Evolutionary conservation across 2,888 invertebrate species (phyloP).

Genomic region (Spisula subtruncata): DNA sequence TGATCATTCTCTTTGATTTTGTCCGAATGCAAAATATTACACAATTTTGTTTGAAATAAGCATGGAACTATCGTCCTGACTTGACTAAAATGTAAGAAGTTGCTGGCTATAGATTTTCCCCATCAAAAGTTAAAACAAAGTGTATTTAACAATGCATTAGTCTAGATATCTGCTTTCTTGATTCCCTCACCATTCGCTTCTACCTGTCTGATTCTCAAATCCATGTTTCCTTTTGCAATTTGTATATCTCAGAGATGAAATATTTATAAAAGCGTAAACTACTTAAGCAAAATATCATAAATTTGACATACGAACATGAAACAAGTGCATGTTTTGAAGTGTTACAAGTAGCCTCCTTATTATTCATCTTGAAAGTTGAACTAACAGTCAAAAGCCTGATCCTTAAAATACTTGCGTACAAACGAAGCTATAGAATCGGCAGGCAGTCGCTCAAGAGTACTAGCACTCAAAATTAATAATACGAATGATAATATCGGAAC

Average conservation of each 20-base stretch:
- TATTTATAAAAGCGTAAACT: slow-evolving; percentile 34
- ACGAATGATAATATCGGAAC: slow-evolving; percentile 59
- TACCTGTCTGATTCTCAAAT: not conserved
- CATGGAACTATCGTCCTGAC: not conserved
- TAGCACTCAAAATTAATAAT: slow-evolving; percentile 66
- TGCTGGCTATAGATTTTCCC: not conserved
- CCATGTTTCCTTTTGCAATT: slow-evolving; percentile 21
- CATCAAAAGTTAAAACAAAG: not conserved
- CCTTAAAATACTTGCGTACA: slow-evolving; percentile 37
- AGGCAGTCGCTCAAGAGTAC: slow-evolving; percentile 45
- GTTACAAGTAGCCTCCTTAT: slow-evolving; percentile 35
- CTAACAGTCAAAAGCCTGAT: slow-evolving; percentile 22
- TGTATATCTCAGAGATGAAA: slow-evolving; percentile 31
- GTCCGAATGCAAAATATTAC: not conserved
- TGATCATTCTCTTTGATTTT: too few species aligned
- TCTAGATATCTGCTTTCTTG: slow-evolving; percentile 35
- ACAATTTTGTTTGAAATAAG: not conserved
- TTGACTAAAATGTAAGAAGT: not conserved
- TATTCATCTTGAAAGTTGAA: slow-evolving; percentile 44
- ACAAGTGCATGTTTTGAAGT: slow-evolving; percentile 45
- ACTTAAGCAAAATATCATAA: slow-evolving; percentile 43
- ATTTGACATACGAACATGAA: slow-evolving; percentile 44
- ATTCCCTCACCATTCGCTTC: not conserved
- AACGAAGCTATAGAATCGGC: slow-evolving; percentile 39
- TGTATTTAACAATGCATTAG: not conserved